A percentile compares a stretch with the other conserved stretches of the same genome.
Evolutionary conservation across 2,797 vertebrate species (phyloP).

Genomic region (Tokudaia muenninki): DNA sequence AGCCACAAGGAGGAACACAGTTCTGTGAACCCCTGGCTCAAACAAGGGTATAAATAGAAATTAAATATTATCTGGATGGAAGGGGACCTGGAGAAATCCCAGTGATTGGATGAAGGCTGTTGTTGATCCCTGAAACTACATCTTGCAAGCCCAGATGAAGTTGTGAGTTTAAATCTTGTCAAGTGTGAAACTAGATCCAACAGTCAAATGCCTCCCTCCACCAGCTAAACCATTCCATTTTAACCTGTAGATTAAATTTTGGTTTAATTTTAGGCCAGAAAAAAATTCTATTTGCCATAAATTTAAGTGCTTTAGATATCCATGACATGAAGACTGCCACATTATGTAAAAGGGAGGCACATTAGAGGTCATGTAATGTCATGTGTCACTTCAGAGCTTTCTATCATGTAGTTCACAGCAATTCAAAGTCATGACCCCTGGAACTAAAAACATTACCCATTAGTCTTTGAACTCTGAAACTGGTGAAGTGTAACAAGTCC

Average conservation of each 20-base stretch:
- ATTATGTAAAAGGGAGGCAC: conserved; percentile 55
- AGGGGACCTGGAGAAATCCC: not conserved
- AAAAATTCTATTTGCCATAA: not conserved
- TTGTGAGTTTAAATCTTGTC: not conserved
- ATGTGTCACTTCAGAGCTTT: conserved; percentile 41
- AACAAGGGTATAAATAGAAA: not conserved
- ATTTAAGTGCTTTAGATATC: not conserved
- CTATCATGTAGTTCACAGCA: conserved; percentile 20
- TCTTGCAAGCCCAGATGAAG: not conserved
- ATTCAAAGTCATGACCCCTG: conserved; percentile 57
- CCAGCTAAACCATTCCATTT: not conserved
- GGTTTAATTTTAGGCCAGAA: conserved; percentile 40
- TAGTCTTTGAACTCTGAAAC: conserved; percentile 43
- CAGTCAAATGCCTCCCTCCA: not conserved
- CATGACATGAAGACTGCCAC: not conserved
- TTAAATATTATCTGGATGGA: not conserved
- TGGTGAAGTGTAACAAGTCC: conserved; percentile 37
- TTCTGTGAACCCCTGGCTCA: not conserved
- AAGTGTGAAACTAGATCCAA: not conserved
- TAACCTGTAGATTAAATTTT: not conserved
- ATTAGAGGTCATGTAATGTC: conserved; percentile 60
- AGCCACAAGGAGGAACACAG: not conserved
- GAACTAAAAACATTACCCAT: conserved; percentile 47
- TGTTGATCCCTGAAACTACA: not conserved
- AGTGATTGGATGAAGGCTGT: not conserved